These are phyloP conservation scores for Hyles vespertilio DNA, from an alignment of 1,140 invertebrate species.

Conservation along the genomic window DNA sequence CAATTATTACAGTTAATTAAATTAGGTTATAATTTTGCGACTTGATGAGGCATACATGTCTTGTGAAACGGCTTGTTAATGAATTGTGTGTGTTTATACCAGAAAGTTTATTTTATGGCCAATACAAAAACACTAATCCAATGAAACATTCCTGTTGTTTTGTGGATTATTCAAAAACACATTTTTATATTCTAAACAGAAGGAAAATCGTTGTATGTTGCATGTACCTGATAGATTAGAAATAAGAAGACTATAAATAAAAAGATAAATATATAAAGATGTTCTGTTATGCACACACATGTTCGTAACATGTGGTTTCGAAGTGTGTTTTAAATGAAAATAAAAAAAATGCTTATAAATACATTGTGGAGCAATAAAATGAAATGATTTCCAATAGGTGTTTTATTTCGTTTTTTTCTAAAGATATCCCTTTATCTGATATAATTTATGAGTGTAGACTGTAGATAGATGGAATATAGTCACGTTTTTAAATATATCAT, in stretches of 20 bases:
- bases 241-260: constrained; percentile 30
- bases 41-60: constrained; percentile 12
- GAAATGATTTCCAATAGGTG: constrained; percentile 56
- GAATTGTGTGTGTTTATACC: constrained; percentile 62
- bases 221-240: constrained; percentile 65
- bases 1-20: too few species aligned
- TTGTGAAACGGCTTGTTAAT: constrained; percentile 42
- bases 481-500: too few species aligned
- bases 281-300: constrained; percentile 63
- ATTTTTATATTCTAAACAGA: constrained; percentile 23
- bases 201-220: constrained; percentile 46
- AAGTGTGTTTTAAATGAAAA: constrained; percentile 55
- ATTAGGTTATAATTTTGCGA: constrained; percentile 19
- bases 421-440: too few species aligned
- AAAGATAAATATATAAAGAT: constrained; percentile 31
- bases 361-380: constrained; percentile 66
- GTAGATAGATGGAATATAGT: too few species aligned
- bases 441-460: too few species aligned
- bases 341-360: constrained; percentile 54
- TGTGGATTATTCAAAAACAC: constrained; percentile 37
- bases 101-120: constrained; percentile 37
- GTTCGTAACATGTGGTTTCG: constrained; percentile 48
- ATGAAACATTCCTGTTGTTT: constrained; percentile 42
- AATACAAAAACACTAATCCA: constrained; percentile 25
- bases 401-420: constrained; percentile 31